phyloP scores from a whole-genome alignment of 2,113 vertebrate genomes.

The Cavia porcellus region DNA sequence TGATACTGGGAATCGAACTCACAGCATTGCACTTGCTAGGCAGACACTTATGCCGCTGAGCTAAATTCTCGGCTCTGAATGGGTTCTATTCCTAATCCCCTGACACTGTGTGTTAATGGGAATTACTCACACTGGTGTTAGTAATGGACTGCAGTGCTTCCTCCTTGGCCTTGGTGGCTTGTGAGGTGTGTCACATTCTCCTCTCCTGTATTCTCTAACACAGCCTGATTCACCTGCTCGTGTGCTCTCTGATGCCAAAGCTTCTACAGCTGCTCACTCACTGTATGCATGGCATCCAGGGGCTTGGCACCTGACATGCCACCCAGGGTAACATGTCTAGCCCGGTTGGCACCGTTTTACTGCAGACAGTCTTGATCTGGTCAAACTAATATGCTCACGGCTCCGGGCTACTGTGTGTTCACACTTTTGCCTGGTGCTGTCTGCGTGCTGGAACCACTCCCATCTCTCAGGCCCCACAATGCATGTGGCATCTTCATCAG shows the following conservation, averaged over 20 bases:
- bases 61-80: neutral
- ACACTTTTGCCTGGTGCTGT: neutral
- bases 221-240: slow-evolving; percentile 4
- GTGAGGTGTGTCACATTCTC: neutral
- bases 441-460: neutral
- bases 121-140: too few relatives aligned
- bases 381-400: neutral
- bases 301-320: neutral
- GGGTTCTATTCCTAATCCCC: neutral
- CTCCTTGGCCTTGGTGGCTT: neutral
- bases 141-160: neutral
- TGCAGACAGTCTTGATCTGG: neutral
- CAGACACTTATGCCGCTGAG: too few relatives aligned
- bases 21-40: too few relatives aligned
- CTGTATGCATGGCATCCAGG: neutral
- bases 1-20: too few relatives aligned
- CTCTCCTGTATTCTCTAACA: neutral
- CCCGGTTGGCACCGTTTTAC: neutral
- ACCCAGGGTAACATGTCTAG: neutral
- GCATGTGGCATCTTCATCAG: neutral
- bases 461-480: neutral
- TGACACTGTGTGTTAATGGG: neutral
- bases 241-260: neutral
- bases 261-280: neutral
- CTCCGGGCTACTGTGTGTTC: neutral